Conservation (phyloP, 2,113 vertebrate genomes). For the Nestor notabilis region DNA sequence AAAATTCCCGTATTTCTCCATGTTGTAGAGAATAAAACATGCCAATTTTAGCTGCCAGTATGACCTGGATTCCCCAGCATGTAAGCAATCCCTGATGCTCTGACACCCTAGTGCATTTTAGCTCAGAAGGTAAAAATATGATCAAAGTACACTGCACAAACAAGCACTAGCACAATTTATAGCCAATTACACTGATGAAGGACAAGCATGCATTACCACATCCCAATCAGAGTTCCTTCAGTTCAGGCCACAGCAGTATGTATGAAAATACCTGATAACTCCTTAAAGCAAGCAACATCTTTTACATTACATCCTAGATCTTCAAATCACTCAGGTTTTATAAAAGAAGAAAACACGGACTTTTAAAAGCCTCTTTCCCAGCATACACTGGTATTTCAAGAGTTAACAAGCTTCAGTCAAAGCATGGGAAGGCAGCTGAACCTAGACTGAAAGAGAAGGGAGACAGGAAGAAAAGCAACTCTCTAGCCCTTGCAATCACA, state of each 20-base stretch:
- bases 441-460: background rate
- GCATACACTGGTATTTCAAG: background rate
- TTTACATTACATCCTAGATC: background rate
- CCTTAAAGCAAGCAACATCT: background rate
- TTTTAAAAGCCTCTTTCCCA: background rate
- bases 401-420: slow-evolving; percentile 35
- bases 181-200: background rate
- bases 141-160: background rate
- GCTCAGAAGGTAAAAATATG: background rate
- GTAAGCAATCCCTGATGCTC: accelerated
- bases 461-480: slow-evolving; percentile 43
- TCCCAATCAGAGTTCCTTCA: background rate
- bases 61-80: accelerated
- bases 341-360: background rate
- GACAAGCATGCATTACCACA: background rate
- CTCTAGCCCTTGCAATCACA: background rate
- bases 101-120: background rate
- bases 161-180: background rate
- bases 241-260: background rate
- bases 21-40: background rate
- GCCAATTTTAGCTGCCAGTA: background rate
- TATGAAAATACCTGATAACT: background rate
- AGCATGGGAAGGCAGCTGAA: background rate
- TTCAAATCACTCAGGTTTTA: background rate
- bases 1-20: background rate